Evolutionary conservation across 2,888 invertebrate species (phyloP), one percentile per base, ranked within the genome.

Genomic region (Diplazon laetatorius): DNA sequence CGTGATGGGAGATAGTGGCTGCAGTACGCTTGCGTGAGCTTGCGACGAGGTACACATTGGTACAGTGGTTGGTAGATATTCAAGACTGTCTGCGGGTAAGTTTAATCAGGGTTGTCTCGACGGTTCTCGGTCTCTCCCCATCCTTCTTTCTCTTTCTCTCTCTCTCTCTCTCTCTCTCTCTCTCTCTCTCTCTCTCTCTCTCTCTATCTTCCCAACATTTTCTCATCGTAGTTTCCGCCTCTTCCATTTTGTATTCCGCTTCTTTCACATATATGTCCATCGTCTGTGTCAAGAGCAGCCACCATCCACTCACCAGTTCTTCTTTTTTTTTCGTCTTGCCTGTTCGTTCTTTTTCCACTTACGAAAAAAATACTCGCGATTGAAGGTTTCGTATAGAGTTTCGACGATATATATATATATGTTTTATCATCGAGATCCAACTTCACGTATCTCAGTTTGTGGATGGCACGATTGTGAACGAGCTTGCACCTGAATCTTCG

Each of bases 401-500:
- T 59, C 59, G 18, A 59, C 55, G 55, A 55, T 55, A 55, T 25
- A 55, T 55, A 14, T 55, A 30, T 35, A 16, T n/a, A n/a, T n/a
- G n/a, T n/a, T n/a, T n/a, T n/a, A n/a, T n/a, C n/a, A n/a, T n/a
- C n/a, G n/a, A n/a, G n/a, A n/a, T n/a, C n/a, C n/a, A n/a, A n/a
- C n/a, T n/a, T n/a, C n/a, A n/a, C n/a, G n/a, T n/a, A n/a, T n/a
- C n/a, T n/a, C n/a, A n/a, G n/a, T n/a, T n/a, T n/a, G n/a, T n/a
- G n/a, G n/a, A n/a, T n/a, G n/a, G n/a, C n/a, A n/a, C n/a, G n/a
- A n/a, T n/a, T n/a, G n/a, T n/a, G n/a, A n/a, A n/a, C n/a, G n/a
- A n/a, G n/a, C 46, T 63, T 72, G 72, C 42, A 63, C 75, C n/a
- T 63, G 72, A 63, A 68, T 72, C 55, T 71, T 48, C 62, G 62